These are phyloP conservation scores for Ursus arctos DNA, from an alignment of 2,113 vertebrate genomes.

Conservation along the genomic window DNA sequence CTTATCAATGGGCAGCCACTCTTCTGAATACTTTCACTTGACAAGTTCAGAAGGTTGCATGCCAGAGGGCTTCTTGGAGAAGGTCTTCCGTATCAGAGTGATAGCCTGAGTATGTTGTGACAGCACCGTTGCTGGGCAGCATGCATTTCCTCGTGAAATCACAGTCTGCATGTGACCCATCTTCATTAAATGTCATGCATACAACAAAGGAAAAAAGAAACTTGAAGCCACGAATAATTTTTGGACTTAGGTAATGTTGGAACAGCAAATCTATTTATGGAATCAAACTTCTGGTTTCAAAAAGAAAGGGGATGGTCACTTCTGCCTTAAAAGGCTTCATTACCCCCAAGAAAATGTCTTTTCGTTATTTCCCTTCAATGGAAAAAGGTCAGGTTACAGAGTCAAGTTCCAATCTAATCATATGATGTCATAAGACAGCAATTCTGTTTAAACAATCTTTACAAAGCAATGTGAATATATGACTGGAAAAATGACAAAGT, in stretches of 20 bases:
- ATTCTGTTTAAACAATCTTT: slow-evolving; percentile 24
- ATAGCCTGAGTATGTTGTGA: slow-evolving; percentile 46
- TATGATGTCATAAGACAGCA: slow-evolving; percentile 45
- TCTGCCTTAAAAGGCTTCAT: slow-evolving; percentile 40
- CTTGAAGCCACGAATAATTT: neutral
- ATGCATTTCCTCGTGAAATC: slow-evolving; percentile 31
- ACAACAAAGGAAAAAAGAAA: neutral
- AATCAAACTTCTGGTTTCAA: neutral
- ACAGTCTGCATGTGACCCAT: neutral
- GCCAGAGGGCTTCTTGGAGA: slow-evolving; percentile 59
- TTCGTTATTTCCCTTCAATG: slow-evolving; percentile 40
- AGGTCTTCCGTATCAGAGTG: neutral
- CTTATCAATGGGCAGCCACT: slow-evolving; percentile 51
- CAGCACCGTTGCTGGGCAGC: neutral
- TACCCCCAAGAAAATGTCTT: neutral
- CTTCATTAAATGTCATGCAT: slow-evolving; percentile 39
- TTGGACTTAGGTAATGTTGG: neutral
- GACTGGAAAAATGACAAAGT: neutral
- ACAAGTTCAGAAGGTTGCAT: slow-evolving; percentile 67
- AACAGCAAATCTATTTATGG: slow-evolving; percentile 22
- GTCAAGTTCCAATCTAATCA: slow-evolving; percentile 40
- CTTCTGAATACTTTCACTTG: slow-evolving; percentile 67
- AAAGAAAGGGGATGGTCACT: neutral
- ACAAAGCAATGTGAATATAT: neutral
- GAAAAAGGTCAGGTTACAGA: slow-evolving; percentile 55